These are phyloP conservation scores for Lates japonicus DNA, from an alignment of 2,797 vertebrate genomes.

Conservation along the genomic window DNA sequence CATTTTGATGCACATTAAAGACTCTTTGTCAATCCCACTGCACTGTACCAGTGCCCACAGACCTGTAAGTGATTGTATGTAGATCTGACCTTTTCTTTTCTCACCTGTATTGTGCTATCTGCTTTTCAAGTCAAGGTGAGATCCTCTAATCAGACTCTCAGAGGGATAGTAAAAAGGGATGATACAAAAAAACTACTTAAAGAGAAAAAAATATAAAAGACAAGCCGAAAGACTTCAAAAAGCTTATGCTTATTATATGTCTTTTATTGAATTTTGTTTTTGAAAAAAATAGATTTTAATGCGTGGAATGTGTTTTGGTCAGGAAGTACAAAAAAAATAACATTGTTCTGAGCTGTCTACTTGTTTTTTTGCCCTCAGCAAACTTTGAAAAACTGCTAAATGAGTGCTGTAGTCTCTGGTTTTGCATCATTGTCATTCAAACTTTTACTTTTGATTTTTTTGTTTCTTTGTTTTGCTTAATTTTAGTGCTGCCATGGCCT, in stretches of 20 bases:
- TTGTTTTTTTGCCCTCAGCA: constrained; percentile 86
- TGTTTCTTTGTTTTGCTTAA: constrained; percentile 67
- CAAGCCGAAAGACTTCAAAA: constrained; percentile 77
- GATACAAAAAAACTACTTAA: constrained; percentile 64
- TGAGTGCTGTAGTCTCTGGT: constrained; percentile 91
- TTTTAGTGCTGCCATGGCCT: constrained; percentile 65
- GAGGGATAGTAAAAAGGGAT: constrained; percentile 70
- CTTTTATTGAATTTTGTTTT: constrained; percentile 92
- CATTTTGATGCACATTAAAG: constrained; percentile 88
- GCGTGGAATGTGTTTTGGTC: constrained; percentile 94
- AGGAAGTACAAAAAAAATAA: constrained; percentile 85
- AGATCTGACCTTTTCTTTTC: constrained; percentile 87
- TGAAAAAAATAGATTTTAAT: constrained; percentile 90
- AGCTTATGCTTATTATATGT: constrained; percentile 90
- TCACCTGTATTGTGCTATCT: constrained; percentile 92
- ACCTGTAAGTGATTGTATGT: constrained; percentile 95
- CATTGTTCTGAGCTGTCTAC: constrained; percentile 90
- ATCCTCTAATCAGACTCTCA: constrained; percentile 87
- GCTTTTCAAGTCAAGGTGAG: constrained; percentile 87
- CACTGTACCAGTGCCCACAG: constrained; percentile 97
- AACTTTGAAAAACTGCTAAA: constrained; percentile 88
- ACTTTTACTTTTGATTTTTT: constrained; percentile 85
- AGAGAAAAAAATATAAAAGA: constrained; percentile 68
- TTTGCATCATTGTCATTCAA: constrained; percentile 85
- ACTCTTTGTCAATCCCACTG: constrained; percentile 90